Conservation (phyloP, 2,888 invertebrate genomes). For the Tuberolachnus salignus region DNA sequence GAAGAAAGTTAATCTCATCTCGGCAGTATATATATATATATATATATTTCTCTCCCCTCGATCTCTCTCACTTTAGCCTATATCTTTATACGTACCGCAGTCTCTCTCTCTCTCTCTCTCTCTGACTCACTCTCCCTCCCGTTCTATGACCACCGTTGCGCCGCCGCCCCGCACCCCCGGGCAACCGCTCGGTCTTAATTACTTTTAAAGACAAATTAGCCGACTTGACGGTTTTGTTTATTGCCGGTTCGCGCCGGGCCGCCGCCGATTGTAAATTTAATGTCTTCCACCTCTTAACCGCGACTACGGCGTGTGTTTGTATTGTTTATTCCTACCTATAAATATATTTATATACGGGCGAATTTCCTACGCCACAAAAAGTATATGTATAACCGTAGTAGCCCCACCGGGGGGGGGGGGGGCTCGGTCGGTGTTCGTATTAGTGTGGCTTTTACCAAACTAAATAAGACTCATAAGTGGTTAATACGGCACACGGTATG, state of each 20-base stretch:
- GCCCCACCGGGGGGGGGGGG: too few relatives aligned
- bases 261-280: slow-evolving; percentile 55
- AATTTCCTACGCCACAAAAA: not conserved
- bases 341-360: not conserved
- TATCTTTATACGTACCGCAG: too few relatives aligned
- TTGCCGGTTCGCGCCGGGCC: slow-evolving; percentile 41
- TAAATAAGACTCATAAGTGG: slow-evolving; percentile 19
- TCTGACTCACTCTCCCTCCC: too few relatives aligned
- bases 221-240: slow-evolving; percentile 56
- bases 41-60: not conserved
- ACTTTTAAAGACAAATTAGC: slow-evolving; percentile 56
- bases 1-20: slow-evolving; percentile 54
- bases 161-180: not conserved
- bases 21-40: not conserved
- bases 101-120: too few relatives aligned
- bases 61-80: too few relatives aligned
- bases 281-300: slow-evolving; percentile 39
- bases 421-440: too few relatives aligned
- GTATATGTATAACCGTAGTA: too few relatives aligned
- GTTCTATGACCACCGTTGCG: not conserved
- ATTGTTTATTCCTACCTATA: not conserved
- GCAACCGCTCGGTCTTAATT: slow-evolving; percentile 53
- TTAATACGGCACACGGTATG: slow-evolving; percentile 4
- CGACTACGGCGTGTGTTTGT: not conserved
- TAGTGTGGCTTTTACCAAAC: not conserved